Evolutionary conservation across 2,797 vertebrate species (phyloP).

Genomic region (Propithecus perrieri): DNA sequence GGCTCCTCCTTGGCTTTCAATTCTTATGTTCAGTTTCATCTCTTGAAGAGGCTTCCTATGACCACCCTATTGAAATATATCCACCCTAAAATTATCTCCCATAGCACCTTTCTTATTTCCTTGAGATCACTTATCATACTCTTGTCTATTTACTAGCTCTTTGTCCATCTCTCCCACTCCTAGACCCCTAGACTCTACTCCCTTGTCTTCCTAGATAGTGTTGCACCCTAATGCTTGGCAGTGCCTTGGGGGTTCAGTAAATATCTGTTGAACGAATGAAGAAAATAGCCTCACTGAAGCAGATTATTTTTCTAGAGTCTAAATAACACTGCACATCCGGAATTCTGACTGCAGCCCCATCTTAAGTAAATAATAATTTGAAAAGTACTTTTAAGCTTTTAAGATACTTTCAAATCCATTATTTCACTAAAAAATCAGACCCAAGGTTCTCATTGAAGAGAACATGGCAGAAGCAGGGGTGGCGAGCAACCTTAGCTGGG

Average conservation of each 20-base stretch:
- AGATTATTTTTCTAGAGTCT: constrained; percentile 51
- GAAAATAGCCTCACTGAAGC: constrained; percentile 39
- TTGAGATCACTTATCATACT: not conserved
- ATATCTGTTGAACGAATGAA: not conserved
- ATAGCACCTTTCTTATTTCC: constrained; percentile 20
- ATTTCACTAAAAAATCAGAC: constrained; percentile 51
- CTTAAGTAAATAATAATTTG: constrained; percentile 57
- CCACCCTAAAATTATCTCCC: not conserved
- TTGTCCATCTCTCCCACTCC: not conserved
- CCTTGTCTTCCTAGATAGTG: not conserved
- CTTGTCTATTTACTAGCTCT: constrained; percentile 2
- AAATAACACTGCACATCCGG: not conserved
- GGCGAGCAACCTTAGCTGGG: not conserved
- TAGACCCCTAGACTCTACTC: not conserved
- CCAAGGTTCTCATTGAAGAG: not conserved
- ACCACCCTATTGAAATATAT: not conserved
- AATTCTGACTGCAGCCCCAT: constrained; percentile 38
- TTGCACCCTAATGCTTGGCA: not conserved
- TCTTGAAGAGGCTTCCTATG: not conserved
- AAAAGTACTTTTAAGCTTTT: constrained; percentile 59
- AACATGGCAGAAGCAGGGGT: not conserved
- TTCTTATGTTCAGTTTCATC: not conserved
- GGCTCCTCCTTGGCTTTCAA: not conserved
- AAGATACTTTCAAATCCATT: constrained; percentile 58
- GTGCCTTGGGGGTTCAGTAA: not conserved